Base-by-base conservation (phyloP, 2,113 vertebrate genomes). In the Sinocyclocheilus grahami region DNA sequence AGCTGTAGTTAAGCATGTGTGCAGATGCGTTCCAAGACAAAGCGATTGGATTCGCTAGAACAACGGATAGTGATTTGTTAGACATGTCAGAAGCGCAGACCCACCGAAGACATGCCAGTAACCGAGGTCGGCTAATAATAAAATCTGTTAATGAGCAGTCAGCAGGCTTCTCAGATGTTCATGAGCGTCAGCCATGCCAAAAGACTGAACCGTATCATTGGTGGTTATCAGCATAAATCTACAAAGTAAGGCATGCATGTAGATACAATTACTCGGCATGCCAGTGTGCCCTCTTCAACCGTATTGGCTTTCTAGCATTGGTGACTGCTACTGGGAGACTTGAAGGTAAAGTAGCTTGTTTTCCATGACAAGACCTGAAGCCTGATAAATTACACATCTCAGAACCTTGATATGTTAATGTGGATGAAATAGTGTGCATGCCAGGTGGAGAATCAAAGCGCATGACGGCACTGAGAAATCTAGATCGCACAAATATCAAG, bases 121-220 rank as follows among this genome's bases (percentile, higher is more conserved):
- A 91, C 86, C 86, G 83, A 91, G 90, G 86, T 82, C 4, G 6
- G 67, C 91, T 91, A 90, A 92, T 92, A 92, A 92, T 93, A 93
- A 87, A 87, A 90, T 63, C 82, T 78, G 90, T 93, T 94, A 93
- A 92, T 85, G 86, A 93, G 89, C 79, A 87, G 42, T 83, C 39
- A 51, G 84, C 37, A 83, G 39, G 83, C 72, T 55, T 87, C 87
- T 91, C 87, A 85, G 78, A 91, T 90, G 87, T 85, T 72, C 84
- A 22, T 33, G 42, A 63, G 69, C 58, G 74, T 89, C 88, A 84
- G 88, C 85, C 85, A 90, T 87, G 85, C 89, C 90, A 91, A 91
- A 85, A 90, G 84, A 83, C 90, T 85, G 90, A 74, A 74, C 79
- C n/a, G 63, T 48, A 46, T 79, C 55, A 53, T 86, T 85, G 85